These are phyloP conservation scores for Acanthurus leucopareius DNA, from an alignment of 2,797 vertebrate genomes.

Conservation along the genomic window DNA sequence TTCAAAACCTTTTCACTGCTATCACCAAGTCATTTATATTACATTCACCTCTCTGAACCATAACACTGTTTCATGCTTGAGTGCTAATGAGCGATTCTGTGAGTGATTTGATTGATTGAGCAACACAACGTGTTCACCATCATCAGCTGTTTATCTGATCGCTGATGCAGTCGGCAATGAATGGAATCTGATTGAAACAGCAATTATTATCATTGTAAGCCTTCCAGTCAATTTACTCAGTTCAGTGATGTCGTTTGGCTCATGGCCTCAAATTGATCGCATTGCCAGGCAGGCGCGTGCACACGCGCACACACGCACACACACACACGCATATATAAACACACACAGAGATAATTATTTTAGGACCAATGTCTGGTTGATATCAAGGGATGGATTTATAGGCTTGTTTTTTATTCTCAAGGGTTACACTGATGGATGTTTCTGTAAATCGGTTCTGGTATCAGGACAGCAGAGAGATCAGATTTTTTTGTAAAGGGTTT, in stretches of 20 bases:
- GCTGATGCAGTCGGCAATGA: constrained; percentile 44
- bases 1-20: neutral
- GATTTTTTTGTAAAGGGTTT: constrained; percentile 33
- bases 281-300: constrained; percentile 17
- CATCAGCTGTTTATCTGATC: constrained; percentile 65
- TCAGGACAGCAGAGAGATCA: constrained; percentile 10
- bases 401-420: constrained; percentile 1
- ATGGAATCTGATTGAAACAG: constrained; percentile 65
- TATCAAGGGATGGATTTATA: constrained; percentile 8
- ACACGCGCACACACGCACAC: neutral
- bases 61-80: constrained; percentile 38
- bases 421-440: constrained; percentile 25
- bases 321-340: neutral
- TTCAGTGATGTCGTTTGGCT: constrained; percentile 61
- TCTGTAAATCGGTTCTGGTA: constrained; percentile 46
- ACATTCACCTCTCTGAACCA: constrained; percentile 22
- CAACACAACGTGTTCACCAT: constrained; percentile 37
- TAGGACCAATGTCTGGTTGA: constrained; percentile 27
- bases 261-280: constrained; percentile 49
- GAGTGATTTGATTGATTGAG: constrained; percentile 51
- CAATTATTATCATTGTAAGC: constrained; percentile 58
- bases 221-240: constrained; percentile 64
- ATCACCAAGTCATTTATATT: constrained; percentile 20
- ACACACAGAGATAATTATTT: constrained; percentile 27
- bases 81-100: constrained; percentile 56